Percentiles rank a stretch among this genome's conserved stretches.
phyloP scores from a whole-genome alignment of 2,888 invertebrate genomes.

The Andrena camellia region DNA sequence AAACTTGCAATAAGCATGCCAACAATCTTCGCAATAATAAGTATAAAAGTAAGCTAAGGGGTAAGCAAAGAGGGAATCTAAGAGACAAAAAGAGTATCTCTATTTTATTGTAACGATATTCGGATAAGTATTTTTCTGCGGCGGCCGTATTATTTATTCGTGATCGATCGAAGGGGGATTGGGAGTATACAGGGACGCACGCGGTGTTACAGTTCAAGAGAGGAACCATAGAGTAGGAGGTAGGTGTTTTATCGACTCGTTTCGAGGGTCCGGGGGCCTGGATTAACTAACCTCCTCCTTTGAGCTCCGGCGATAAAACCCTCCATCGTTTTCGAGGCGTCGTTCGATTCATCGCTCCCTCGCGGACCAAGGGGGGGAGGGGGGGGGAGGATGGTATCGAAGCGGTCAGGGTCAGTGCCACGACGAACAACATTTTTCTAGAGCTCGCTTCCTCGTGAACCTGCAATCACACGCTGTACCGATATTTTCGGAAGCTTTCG shows the following conservation, averaged over 20 bases:
- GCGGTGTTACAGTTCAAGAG: conserved; percentile 5
- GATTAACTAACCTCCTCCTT: neutral
- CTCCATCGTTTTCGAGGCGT: neutral
- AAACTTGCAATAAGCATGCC: conserved; percentile 69
- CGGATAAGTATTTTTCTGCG: conserved; percentile 39
- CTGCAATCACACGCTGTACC: neutral
- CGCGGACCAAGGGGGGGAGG: neutral
- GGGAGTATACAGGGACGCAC: neutral
- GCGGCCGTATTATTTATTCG: conserved; percentile 30
- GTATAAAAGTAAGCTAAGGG: conserved; percentile 41
- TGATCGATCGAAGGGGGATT: conserved; percentile 23
- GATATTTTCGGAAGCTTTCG: neutral
- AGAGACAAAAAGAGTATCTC: conserved; percentile 39
- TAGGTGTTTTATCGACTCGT: conserved; percentile 14
- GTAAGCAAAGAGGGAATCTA: conserved; percentile 27
- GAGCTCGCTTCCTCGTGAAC: neutral
- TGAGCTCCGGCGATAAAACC: conserved; percentile 12
- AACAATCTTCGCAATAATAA: conserved; percentile 67
- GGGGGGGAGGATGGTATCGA: neutral
- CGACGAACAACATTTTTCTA: neutral
- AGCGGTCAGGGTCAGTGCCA: neutral
- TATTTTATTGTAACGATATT: conserved; percentile 53
- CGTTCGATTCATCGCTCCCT: conserved; percentile 11
- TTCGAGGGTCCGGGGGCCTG: neutral
- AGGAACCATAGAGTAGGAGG: neutral